Evolutionary conservation across 2,113 vertebrate genomes (phyloP), one percentile per base, ranked within the genome.

Genomic region (Myocastor coypus): DNA sequence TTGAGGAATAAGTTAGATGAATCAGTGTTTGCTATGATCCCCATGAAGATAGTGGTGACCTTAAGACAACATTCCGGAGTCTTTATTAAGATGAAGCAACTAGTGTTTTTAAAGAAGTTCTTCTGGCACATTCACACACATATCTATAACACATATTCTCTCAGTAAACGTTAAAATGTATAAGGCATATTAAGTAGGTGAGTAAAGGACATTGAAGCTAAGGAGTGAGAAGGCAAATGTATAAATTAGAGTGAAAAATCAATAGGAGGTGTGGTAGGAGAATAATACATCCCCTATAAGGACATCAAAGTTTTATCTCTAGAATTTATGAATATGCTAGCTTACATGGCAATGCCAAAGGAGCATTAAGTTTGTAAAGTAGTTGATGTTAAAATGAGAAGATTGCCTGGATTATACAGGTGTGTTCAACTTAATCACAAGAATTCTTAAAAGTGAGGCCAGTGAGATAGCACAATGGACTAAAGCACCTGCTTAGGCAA

Each of bases 21-120:
- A 83, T 55, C 52, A 52, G 24, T 80, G 59, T 93, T 90, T 92
- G 87, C n/a, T 87, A 50, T 82, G 42, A 9, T 10, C 46, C 16
- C 16, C 34, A 64, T 50, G 61, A 82, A 87, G 86, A 91, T 7
- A 50, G 37, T 84, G 9, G 2, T 69, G 77, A 40, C 57, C 40
- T 75, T 80, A 66, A 20, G 20, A 83, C 69, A 94, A 69, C 8
- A 14, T 71, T 66, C 64, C 5, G 85, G 30, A 61, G 10, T 77
- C 84, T 20, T 82, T 93, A 87, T 17, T 37, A 92, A 89, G 52
- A 91, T 55, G 28, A 42, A 90, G 61, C 32, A 78, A 37, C 17
- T 86, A 85, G 52, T 59, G 16, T 40, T 83, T 92, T 90, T 0
- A 26, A 95, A 94, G 92, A 46, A 16, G 5, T 86, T 90, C 46